Percentiles rank a stretch among this genome's conserved stretches.
Conservation (phyloP, 1,140 invertebrate genomes). For the Anastrepha ludens region DNA sequence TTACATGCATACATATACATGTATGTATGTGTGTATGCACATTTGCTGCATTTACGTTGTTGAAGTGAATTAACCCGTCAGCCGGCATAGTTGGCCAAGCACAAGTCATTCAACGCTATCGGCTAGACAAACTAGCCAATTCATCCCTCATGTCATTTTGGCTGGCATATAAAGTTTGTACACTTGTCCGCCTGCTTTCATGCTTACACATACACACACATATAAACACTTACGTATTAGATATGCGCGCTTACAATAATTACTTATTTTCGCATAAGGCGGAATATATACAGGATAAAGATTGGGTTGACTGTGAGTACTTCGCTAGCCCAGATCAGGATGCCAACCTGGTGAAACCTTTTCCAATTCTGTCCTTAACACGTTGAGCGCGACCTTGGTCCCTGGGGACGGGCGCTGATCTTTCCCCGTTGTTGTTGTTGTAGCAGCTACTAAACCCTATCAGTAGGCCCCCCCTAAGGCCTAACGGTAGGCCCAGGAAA, state of each 20-base stretch:
- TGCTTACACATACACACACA: background rate
- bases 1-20: background rate
- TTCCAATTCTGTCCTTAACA: no score
- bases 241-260: background rate
- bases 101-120: constrained; percentile 11
- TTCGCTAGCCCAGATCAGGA: no score
- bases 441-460: no score
- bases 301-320: no score
- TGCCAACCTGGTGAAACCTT: no score
- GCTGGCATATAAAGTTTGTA: background rate
- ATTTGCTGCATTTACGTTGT: background rate
- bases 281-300: no score
- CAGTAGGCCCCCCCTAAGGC: no score
- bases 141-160: background rate
- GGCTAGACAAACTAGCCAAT: constrained; percentile 33
- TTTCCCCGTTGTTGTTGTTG: no score
- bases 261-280: background rate
- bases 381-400: no score
- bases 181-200: background rate
- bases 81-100: background rate
- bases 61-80: background rate
- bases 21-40: background rate
- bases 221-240: background rate
- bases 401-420: no score
- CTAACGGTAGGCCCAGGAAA: no score